Percentiles rank a stretch among this genome's conserved stretches.
phyloP scores from a whole-genome alignment of 2,113 vertebrate species.

The Lamprotornis superbus region DNA sequence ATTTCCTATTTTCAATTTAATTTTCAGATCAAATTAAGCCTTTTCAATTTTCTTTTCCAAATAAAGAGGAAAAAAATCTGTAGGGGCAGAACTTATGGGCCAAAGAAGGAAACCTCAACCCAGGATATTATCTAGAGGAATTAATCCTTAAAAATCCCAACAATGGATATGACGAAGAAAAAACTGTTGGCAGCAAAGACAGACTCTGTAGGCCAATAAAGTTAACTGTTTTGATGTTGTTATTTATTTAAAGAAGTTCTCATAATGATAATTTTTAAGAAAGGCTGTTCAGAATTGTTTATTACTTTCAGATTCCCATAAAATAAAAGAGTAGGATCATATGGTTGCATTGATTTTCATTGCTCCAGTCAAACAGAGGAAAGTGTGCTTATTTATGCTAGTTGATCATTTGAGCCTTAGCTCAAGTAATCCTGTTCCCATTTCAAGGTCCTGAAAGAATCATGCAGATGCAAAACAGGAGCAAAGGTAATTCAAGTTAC shows the following conservation, averaged over 20 bases:
- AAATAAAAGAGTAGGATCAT: neutral
- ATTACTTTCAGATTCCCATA: neutral
- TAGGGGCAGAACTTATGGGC: neutral
- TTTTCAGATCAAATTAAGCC: neutral
- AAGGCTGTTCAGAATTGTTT: neutral
- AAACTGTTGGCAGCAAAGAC: neutral
- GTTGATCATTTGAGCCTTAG: neutral
- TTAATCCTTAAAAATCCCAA: neutral
- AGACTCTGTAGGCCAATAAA: neutral
- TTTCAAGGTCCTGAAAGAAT: neutral
- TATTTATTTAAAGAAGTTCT: neutral
- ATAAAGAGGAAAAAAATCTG: neutral
- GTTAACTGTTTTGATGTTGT: neutral
- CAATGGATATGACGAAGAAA: neutral
- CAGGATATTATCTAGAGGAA: neutral
- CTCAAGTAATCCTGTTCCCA: neutral
- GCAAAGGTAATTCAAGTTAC: neutral
- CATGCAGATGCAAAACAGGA: neutral
- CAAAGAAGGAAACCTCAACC: neutral
- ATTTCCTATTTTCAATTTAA: neutral
- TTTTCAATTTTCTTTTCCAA: neutral
- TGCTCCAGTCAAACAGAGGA: neutral
- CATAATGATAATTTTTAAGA: neutral
- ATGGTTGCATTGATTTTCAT: neutral
- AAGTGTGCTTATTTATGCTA: neutral